Conservation (phyloP, 2,797 vertebrate species). For the Coccyzus lansbergi region DNA sequence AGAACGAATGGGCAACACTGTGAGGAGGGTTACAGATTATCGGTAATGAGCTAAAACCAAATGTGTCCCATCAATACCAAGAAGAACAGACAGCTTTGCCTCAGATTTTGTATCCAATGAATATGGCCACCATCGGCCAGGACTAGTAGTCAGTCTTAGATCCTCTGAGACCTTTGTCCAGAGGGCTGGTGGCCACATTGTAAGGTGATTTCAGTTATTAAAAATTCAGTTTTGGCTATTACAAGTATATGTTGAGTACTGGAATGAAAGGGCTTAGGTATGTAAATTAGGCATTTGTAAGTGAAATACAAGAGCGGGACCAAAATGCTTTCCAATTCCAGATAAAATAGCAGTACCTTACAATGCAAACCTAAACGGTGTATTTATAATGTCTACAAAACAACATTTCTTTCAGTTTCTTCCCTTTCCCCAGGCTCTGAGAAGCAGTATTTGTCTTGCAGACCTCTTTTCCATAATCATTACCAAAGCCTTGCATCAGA, state of each 20-base stretch:
- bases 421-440: background rate
- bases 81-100: background rate
- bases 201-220: background rate
- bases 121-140: background rate
- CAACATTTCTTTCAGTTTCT: background rate
- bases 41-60: background rate
- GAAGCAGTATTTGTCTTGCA: background rate
- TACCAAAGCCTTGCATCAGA: background rate
- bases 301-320: background rate
- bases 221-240: background rate
- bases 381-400: background rate
- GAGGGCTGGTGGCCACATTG: background rate
- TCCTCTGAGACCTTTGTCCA: background rate
- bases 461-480: background rate
- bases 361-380: background rate
- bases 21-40: background rate
- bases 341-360: background rate
- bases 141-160: background rate
- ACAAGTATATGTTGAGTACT: background rate
- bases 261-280: background rate
- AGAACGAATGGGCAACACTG: background rate
- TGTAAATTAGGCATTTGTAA: background rate
- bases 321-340: background rate
- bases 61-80: background rate
- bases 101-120: background rate